A percentile compares a stretch with the other conserved stretches of the same genome.
Evolutionary conservation across 2,113 vertebrate species (phyloP).

Genomic region (Actenoides hombroni): DNA sequence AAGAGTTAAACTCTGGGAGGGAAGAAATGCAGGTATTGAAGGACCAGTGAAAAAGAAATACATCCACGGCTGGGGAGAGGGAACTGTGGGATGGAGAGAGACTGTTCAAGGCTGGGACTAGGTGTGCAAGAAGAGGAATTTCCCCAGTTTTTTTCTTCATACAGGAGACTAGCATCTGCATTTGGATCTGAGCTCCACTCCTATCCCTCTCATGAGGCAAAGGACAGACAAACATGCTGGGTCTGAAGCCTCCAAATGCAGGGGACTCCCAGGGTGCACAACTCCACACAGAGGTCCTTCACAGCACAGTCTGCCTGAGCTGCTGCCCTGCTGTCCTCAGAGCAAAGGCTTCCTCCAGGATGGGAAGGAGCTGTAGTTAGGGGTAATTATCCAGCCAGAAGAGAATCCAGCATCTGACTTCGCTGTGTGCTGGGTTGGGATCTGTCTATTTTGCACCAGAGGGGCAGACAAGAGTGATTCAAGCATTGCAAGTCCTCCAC

Average conservation of each 20-base stretch:
- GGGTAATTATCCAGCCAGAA: background rate
- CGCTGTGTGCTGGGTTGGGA: background rate
- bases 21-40: background rate
- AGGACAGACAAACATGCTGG: background rate
- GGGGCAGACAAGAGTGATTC: background rate
- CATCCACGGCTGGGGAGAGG: fast-evolving
- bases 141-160: background rate
- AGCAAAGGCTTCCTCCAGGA: background rate
- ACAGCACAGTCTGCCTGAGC: background rate
- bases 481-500: background rate
- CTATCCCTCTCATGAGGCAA: background rate
- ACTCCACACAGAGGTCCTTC: background rate
- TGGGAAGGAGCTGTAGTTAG: background rate
- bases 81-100: background rate
- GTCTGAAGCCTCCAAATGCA: background rate
- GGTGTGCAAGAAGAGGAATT: background rate
- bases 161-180: background rate
- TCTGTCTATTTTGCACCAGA: background rate
- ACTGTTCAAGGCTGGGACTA: background rate
- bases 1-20: background rate
- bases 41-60: background rate
- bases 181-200: background rate
- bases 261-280: background rate
- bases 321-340: background rate
- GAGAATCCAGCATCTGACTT: background rate